Base-by-base conservation (phyloP, 2,797 vertebrate genomes). In the Pygocentrus nattereri region DNA sequence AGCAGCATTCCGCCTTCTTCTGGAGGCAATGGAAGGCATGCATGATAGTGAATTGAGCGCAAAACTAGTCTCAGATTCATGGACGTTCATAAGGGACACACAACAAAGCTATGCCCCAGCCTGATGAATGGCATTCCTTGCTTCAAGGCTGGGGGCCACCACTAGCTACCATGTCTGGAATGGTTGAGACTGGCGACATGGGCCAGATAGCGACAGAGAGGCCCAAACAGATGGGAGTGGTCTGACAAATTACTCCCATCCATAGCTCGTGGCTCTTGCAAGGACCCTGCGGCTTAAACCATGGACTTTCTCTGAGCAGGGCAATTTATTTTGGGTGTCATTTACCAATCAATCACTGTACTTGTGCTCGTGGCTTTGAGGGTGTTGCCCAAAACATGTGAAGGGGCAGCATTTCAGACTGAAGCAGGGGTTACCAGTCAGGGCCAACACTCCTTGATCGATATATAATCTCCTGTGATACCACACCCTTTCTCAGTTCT, bases 371-470 rank as follows among this genome's bases (percentile, higher is more conserved):
- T 49, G 81, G 88, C 84, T 68, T 38, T 61, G 30, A 68, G 71
- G 61, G 56, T 80, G 81, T 64, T 59, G 56, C 23, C 23, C 65
- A 21, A 71, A 75, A 82, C 76, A 74, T 82, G 79, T 74, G 34
- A 56, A 76, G 68, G 38, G 31, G 86, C 74, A 69, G 68, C 73
- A 83, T 89, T 90, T 87, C 91, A 92, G 88, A 92, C 90, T 86
- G 89, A 88, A 82, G 89, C 52, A 87, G 88, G 92, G 92, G 93
- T 93, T 93, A 94, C 85, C 81, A 89, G 92, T 92, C 88, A 91
- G 92, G 92, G 92, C 93, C 91, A 23, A 1, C 88, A 89, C 91
- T 93, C 90, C 92, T 92, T 93, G 92, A 93, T 91, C 91, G 88
- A 67, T 6, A 75, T 30, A 82, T 5, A 87, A 93, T 93, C 93